Evolutionary conservation across 2,888 invertebrate genomes (phyloP), one percentile per base, ranked within the genome.

Genomic region (Eupithecia abbreviata): DNA sequence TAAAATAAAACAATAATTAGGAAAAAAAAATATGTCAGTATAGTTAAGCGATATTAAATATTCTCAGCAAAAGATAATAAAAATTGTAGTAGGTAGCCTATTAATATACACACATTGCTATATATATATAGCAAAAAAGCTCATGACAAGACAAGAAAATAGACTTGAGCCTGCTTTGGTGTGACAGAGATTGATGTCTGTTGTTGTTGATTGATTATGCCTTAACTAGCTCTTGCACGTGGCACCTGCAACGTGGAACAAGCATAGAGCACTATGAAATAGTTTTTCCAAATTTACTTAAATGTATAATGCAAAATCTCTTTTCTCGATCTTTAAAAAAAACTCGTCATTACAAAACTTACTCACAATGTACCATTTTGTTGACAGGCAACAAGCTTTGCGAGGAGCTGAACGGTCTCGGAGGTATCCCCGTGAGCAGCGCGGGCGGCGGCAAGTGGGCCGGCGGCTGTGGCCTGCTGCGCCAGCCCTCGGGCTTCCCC

Each of bases 381-480:
- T 91, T 88, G 69, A 62, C 90, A 94, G 95, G 90, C 18, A 94
- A 93, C 85, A 94, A 95, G 84, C 83, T 95, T 68, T 95, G 95
- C 76, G 95, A 94, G 67, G 95, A 95, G 82, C 81, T 94, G 83
- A 92, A 93, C 77, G 93, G 93, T 43, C 90, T 92, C 69, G 89
- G 91, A 55, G 89, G 91, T 41, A 84, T 88, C 89, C 88, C 91
- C 78, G 88, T 90, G 84, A 92, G 92, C 80, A 88, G 92, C 80
- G 90, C 87, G 74, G 91, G 91, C 73, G 92, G 93, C 70, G 94
- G 94, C 82, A 95, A 96, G 89, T 95, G 96, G 96, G 91, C 96
- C 80, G 95, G 96, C 82, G 93, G 97, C 92, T 93, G 97, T 93
- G 93, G 97, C 84, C 88, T 97, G 92, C 91, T 97, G 88, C 94